These are phyloP conservation scores for Augiades crinisus DNA, from an alignment of 2,888 invertebrate genomes.

Conservation along the genomic window DNA sequence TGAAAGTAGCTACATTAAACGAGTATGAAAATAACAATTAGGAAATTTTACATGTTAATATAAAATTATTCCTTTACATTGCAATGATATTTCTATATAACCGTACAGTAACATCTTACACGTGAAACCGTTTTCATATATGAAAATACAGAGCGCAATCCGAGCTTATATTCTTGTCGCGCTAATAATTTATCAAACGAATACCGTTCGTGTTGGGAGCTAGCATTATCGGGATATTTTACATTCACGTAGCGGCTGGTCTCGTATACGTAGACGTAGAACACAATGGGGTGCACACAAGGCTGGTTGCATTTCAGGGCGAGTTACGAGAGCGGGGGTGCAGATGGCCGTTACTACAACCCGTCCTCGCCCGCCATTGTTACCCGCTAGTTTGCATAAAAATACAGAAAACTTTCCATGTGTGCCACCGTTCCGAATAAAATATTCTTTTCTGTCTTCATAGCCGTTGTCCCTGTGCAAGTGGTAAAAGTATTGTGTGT, in stretches of 20 bases:
- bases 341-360: conserved; percentile 47
- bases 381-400: conserved; percentile 71
- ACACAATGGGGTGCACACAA: conserved; percentile 37
- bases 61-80: no score
- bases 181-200: conserved; percentile 18
- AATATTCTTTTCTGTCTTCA: conserved; percentile 72
- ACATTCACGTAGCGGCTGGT: conserved; percentile 12
- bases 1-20: no score
- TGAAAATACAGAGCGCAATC: background rate
- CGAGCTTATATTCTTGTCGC: background rate
- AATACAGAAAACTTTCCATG: conserved; percentile 71
- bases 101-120: no score
- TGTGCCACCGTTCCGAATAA: conserved; percentile 71
- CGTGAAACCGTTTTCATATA: background rate
- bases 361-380: conserved; percentile 55
- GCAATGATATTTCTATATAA: no score
- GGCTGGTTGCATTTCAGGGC: conserved; percentile 55
- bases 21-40: no score
- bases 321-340: conserved; percentile 52
- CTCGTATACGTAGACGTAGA: conserved; percentile 34
- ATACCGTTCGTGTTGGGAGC: conserved; percentile 29
- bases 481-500: conserved; percentile 64
- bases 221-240: conserved; percentile 33
- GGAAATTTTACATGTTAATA: no score
- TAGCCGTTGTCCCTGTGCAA: conserved; percentile 59